Base-by-base conservation (phyloP, 2,113 vertebrate genomes). In the Epinephelus moara region DNA sequence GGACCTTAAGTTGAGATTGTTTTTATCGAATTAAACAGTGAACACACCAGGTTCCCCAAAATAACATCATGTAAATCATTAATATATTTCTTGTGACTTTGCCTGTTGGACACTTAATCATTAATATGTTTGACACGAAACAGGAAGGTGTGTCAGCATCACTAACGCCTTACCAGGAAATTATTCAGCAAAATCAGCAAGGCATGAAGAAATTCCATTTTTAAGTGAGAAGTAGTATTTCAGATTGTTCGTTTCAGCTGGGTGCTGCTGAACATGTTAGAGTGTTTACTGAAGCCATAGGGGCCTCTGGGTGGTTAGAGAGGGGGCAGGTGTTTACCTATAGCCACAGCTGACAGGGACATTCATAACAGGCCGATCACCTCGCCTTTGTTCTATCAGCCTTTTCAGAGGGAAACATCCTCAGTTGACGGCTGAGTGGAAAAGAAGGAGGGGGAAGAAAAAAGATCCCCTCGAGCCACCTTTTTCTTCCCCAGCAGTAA, bases 341-440 rank as follows among this genome's bases (percentile, higher is more conserved):
- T 55, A 52, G 59, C 76, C 71, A 50, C 64, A 84, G 78, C 76
- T 88, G 85, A 86, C 78, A 82, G 42, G 70, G 57, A 66, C 70
- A 27, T 84, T 86, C 76, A 88, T 40, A 69, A 80, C 17, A 18
- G 27, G 23, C 70, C 61, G 50, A 79, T 73, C 60, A 70, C 71
- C 13, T 40, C 49, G 33, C 60, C 78, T 88, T 89, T 89, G 80
- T 86, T 86, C 84, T n/a, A 30, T 25, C 23, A 17, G 49, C 68
- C 62, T 69, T 78, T 81, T 80, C 76, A 71, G 27, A 71, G 25
- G 60, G 12, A 17, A 88, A 81, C 59, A 66, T 86, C 82, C 78
- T 82, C 68, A 70, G 57, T 76, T 89, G 88, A 90, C 56, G 13
- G 69, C 70, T 75, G 60, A 83, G 73, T 85, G 80, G 75, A 85